phyloP scores from a whole-genome alignment of 2,888 invertebrate genomes.

The Epistrophe grossulariae region DNA sequence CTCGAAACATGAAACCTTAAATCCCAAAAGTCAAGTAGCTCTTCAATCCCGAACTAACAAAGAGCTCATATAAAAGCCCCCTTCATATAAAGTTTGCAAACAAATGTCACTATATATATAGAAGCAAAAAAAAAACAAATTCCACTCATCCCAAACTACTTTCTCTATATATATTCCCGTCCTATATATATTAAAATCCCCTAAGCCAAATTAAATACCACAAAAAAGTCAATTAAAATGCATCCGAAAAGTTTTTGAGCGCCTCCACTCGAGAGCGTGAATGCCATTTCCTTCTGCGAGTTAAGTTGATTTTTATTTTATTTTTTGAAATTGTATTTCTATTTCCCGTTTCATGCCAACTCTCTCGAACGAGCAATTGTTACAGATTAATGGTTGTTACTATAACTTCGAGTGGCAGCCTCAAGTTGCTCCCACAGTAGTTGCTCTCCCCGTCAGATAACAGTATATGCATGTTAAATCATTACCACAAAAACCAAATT shows the following conservation, averaged over 20 bases:
- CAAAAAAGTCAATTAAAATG: constrained; percentile 76
- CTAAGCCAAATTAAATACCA: constrained; percentile 58
- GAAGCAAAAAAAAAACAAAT: neutral
- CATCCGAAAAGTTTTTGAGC: constrained; percentile 71
- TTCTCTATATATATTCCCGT: neutral
- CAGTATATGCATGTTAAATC: constrained; percentile 74
- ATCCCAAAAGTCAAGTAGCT: constrained; percentile 46
- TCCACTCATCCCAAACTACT: neutral
- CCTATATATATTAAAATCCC: neutral
- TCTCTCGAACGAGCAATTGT: constrained; percentile 62
- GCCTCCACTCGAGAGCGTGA: constrained; percentile 40
- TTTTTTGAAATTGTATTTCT: constrained; percentile 10
- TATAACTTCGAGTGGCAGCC: constrained; percentile 59
- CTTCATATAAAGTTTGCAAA: constrained; percentile 27
- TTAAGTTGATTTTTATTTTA: constrained; percentile 46
- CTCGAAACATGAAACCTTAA: constrained; percentile 16
- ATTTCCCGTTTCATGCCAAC: neutral
- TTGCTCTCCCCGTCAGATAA: constrained; percentile 45
- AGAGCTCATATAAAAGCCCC: constrained; percentile 15
- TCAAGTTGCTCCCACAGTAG: constrained; percentile 28
- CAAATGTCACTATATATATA: constrained; percentile 33
- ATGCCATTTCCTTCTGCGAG: constrained; percentile 56
- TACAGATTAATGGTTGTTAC: constrained; percentile 73
- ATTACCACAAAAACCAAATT: constrained; percentile 75
- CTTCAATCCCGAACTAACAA: constrained; percentile 31